A percentile compares a stretch with the other conserved stretches of the same genome.
phyloP scores from a whole-genome alignment of 1,140 invertebrate genomes.

The Sitodiplosis mosellana region DNA sequence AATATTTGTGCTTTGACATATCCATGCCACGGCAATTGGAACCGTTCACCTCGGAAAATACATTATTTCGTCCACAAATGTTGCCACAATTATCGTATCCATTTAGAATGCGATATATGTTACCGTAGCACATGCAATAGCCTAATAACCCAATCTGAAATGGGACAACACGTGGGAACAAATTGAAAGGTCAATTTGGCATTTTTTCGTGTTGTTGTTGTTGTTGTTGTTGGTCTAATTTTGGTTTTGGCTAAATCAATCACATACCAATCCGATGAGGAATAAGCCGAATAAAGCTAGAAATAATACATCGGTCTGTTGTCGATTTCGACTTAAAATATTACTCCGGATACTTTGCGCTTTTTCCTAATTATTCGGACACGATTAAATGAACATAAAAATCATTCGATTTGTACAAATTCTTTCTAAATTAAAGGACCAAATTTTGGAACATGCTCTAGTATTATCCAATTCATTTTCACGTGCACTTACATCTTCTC shows the following conservation, averaged over 20 bases:
- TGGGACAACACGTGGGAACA: constrained; percentile 5
- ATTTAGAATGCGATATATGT: constrained; percentile 38
- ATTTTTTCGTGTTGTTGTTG: constrained; percentile 1
- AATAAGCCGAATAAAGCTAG: constrained; percentile 32
- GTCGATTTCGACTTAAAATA: constrained; percentile 20
- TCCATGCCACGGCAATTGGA: background rate
- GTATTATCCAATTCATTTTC: no score
- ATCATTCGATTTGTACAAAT: no score
- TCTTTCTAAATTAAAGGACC: no score
- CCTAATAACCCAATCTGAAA: constrained; percentile 29
- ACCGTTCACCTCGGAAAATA: constrained; percentile 8
- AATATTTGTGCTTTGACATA: constrained; percentile 16
- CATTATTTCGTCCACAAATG: constrained; percentile 35
- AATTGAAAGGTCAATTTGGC: background rate
- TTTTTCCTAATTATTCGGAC: no score
- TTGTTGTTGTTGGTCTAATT: background rate
- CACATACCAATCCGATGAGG: constrained; percentile 34
- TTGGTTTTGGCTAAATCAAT: background rate
- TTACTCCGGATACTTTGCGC: background rate
- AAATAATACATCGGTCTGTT: constrained; percentile 37
- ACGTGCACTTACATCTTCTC: no score
- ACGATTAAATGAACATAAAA: no score
- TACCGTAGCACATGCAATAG: constrained; percentile 31
- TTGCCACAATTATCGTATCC: constrained; percentile 50
- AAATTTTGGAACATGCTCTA: no score